Evolutionary conservation across 2,888 invertebrate species (phyloP).

Genomic region (Thera britannica): DNA sequence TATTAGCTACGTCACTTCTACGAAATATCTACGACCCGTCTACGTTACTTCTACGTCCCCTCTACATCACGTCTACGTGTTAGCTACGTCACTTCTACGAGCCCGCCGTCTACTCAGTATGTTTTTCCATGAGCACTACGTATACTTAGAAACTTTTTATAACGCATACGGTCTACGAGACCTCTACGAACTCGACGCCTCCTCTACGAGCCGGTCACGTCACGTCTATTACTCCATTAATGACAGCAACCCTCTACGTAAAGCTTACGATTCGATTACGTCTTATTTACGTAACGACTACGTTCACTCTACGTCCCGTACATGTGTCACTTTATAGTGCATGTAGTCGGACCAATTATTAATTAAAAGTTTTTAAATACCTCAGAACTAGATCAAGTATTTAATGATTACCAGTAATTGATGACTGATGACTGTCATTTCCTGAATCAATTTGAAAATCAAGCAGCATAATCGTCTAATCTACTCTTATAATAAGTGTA

Average conservation of each 20-base stretch:
- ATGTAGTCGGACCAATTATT: not conserved
- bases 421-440: slow-evolving; percentile 15
- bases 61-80: slow-evolving; percentile 4
- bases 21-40: slow-evolving; percentile 1
- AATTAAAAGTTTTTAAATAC: slow-evolving; percentile 8
- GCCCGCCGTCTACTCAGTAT: not conserved
- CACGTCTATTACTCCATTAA: not conserved
- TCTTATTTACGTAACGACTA: not conserved
- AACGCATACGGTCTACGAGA: no score
- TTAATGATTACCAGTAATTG: slow-evolving; percentile 22
- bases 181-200: not conserved
- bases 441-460: slow-evolving; percentile 10
- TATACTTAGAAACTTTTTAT: no score
- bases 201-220: slow-evolving; percentile 3
- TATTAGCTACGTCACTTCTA: slow-evolving; percentile 2
- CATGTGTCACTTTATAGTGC: not conserved
- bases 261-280: no score
- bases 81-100: slow-evolving; percentile 4
- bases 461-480: not conserved
- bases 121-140: no score
- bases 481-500: not conserved
- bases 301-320: not conserved
- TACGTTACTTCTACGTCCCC: not conserved
- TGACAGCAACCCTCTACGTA: not conserved
- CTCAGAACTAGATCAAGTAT: slow-evolving; percentile 20